phyloP scores from a whole-genome alignment of 2,113 vertebrate species.

The Oryzias woworae region DNA sequence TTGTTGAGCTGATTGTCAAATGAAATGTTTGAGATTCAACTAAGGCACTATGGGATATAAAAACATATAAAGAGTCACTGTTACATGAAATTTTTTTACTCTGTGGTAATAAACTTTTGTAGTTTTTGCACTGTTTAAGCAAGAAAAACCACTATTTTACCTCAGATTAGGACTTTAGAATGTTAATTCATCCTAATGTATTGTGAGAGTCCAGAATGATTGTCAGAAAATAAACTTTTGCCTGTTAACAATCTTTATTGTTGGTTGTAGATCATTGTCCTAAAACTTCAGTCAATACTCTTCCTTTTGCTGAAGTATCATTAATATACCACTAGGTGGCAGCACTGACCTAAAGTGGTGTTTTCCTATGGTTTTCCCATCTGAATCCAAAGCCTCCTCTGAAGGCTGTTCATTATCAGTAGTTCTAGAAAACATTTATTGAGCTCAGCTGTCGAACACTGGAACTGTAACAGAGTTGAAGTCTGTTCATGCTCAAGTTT shows the following conservation, averaged over 20 bases:
- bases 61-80: too few relatives aligned
- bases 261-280: constrained; percentile 4
- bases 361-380: not conserved
- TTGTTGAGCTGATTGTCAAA: constrained; percentile 17
- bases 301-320: not conserved
- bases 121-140: too few relatives aligned
- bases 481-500: constrained; percentile 45
- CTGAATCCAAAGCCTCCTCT: not conserved
- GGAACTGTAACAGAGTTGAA: constrained; percentile 1
- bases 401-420: constrained; percentile 35
- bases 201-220: constrained; percentile 17
- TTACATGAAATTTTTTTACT: too few relatives aligned
- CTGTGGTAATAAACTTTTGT: too few relatives aligned
- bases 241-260: constrained; percentile 19
- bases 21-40: not conserved
- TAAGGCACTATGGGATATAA: too few relatives aligned
- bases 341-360: constrained; percentile 33
- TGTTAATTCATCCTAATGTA: constrained; percentile 2
- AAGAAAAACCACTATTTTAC: too few relatives aligned
- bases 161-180: too few relatives aligned
- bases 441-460: constrained; percentile 34
- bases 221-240: not conserved
- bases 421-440: constrained; percentile 33
- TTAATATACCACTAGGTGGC: constrained; percentile 53
- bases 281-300: constrained; percentile 2